phyloP scores from a whole-genome alignment of 2,113 vertebrate genomes.

The Plecotus auritus region DNA sequence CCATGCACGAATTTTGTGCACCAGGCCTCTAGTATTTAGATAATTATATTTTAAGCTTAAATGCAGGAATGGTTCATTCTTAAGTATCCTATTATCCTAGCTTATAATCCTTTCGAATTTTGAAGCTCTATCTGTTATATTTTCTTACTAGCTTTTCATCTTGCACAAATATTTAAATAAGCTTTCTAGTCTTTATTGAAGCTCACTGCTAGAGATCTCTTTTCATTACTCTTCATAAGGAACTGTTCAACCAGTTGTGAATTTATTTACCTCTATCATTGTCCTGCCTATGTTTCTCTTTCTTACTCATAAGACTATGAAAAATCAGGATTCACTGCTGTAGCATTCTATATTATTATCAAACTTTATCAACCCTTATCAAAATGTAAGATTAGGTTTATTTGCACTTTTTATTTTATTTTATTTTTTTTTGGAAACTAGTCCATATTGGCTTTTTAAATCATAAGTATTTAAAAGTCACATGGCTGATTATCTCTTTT shows the following conservation, averaged over 20 bases:
- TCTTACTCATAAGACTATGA: not conserved
- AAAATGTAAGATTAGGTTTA: not conserved
- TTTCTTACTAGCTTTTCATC: not conserved
- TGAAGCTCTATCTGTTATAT: not conserved
- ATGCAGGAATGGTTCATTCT: not conserved
- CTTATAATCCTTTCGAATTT: not conserved
- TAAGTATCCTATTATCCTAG: not conserved
- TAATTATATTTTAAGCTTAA: conserved; percentile 5
- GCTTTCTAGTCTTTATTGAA: not conserved
- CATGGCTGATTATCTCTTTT: not conserved
- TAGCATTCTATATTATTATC: not conserved
- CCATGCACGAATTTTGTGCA: no score
- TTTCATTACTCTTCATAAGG: not conserved
- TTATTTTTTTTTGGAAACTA: not conserved
- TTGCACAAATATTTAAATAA: not conserved
- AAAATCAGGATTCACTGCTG: not conserved
- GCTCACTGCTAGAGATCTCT: not conserved
- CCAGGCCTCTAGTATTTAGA: no score
- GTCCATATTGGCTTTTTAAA: not conserved
- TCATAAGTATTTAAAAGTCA: not conserved
- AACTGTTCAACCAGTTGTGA: not conserved
- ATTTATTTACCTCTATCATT: not conserved
- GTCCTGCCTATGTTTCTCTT: not conserved
- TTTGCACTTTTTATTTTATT: conserved; percentile 1
- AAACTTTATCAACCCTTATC: not conserved